These are phyloP conservation scores for Fregata magnificens DNA, from an alignment of 2,113 vertebrate genomes.

Conservation along the genomic window DNA sequence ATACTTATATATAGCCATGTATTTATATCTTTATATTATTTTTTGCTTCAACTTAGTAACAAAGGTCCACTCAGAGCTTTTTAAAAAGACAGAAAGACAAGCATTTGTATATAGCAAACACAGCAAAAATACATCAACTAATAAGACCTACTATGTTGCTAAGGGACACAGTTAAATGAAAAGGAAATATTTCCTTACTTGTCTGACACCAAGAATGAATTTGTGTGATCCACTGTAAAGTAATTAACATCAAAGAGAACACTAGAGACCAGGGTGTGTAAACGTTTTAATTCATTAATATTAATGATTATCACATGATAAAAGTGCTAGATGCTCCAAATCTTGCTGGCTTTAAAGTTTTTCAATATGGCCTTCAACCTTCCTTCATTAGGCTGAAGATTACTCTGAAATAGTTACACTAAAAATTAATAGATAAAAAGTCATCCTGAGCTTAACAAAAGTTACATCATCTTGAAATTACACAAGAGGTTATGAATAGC, in stretches of 20 bases:
- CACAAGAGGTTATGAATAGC: constrained; percentile 28
- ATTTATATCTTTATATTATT: background rate
- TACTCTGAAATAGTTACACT: background rate
- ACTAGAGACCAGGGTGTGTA: background rate
- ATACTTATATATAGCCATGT: background rate
- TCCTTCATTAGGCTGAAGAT: background rate
- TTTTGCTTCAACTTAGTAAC: background rate
- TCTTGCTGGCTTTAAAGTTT: background rate
- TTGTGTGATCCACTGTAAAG: constrained; percentile 4
- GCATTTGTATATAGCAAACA: background rate
- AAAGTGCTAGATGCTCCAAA: background rate
- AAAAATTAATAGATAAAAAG: background rate
- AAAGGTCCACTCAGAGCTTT: background rate
- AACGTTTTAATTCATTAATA: background rate
- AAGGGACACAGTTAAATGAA: constrained; percentile 48
- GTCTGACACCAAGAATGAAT: constrained; percentile 52
- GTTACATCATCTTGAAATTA: constrained; percentile 28
- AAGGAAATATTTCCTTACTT: constrained; percentile 58
- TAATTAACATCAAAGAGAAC: constrained; percentile 43
- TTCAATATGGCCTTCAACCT: background rate
- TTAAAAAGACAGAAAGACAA: background rate
- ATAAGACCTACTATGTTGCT: constrained; percentile 8
- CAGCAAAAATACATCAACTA: background rate
- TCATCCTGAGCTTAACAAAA: background rate
- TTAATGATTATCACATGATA: background rate